phyloP scores from a whole-genome alignment of 2,888 invertebrate species.

The Sympetrum striolatum region DNA sequence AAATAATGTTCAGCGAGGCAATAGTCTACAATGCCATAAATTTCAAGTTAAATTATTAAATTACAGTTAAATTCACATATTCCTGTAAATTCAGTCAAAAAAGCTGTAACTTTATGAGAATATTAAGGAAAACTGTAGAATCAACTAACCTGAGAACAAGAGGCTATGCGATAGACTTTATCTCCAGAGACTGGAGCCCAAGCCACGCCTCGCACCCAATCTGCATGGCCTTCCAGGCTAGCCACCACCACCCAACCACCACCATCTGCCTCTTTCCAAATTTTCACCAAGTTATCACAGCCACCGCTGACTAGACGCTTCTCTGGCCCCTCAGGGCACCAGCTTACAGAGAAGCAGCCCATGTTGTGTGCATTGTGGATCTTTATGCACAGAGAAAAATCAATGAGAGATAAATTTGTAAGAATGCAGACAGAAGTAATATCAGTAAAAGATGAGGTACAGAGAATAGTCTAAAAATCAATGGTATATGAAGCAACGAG shows the following conservation, averaged over 20 bases:
- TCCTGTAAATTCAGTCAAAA: too few species aligned
- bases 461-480: too few species aligned
- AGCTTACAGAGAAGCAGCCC: constrained; percentile 95
- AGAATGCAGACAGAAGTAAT: too few species aligned
- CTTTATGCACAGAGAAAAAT: not conserved
- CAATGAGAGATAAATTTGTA: too few species aligned
- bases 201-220: constrained; percentile 99
- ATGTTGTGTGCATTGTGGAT: constrained; percentile 66
- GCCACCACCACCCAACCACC: constrained; percentile 89
- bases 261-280: constrained; percentile 71
- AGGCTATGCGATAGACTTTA: constrained; percentile 26
- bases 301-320: constrained; percentile 94
- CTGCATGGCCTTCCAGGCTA: constrained; percentile 94
- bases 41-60: too few species aligned
- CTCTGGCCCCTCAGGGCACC: constrained; percentile 79
- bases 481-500: too few species aligned
- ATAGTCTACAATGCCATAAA: too few species aligned
- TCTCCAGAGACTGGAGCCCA: constrained; percentile 94
- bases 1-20: too few species aligned
- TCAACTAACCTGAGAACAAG: constrained; percentile 2
- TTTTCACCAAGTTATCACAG: constrained; percentile 97
- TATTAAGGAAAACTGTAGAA: not conserved
- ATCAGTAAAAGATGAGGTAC: too few species aligned
- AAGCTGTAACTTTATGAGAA: too few species aligned
- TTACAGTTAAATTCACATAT: too few species aligned